Evolutionary conservation across 2,113 vertebrate species (phyloP), one percentile per base, ranked within the genome.

Genomic region (Pardalotus punctatus): DNA sequence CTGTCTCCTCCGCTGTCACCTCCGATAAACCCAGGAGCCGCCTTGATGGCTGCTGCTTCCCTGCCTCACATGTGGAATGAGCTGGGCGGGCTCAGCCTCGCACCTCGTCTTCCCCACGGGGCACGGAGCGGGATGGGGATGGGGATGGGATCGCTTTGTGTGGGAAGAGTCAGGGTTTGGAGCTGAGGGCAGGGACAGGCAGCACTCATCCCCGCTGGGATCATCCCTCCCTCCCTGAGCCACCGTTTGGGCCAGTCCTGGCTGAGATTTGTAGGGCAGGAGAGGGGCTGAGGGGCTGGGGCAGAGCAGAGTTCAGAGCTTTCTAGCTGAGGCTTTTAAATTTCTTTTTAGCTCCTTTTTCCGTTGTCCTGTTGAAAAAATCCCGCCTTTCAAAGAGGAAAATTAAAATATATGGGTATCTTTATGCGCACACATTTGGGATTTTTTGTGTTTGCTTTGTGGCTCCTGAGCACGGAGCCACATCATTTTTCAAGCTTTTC

Each of bases 1-100:
- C 16, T 6, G 89, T 69, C 84, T 72, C 48, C 57, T 83, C 16
- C 0, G 16, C 90, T 93, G 95, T 96, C 94, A 67, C 42, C 80
- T 1, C 66, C 0, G 13, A 91, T 96, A 48, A 94, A 67, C 25
- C 33, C 74, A 4, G 60, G 42, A 78, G 82, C 5, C 2, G 4
- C 50, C 56, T 12, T 1, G 31, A 2, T 10, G 3, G 56, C 33
- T 7, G 71, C 90, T 14, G 27, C 23, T 17, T 8, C 28, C 50
- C 50, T 35, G 77, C 54, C 14, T 76, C 81, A 36, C 16, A 0
- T 3, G 2, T 19, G 64, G 4, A 7, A 53, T 2, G 90, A 84
- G 90, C 33, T 73, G 87, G 45, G 92, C 2, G 9, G 81, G 24
- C 72, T 94, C 81, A 84, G 67, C 84, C 56, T 18, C 5, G 0